These are phyloP conservation scores for Harpia harpyja DNA, from an alignment of 2,797 vertebrate genomes.

Conservation along the genomic window DNA sequence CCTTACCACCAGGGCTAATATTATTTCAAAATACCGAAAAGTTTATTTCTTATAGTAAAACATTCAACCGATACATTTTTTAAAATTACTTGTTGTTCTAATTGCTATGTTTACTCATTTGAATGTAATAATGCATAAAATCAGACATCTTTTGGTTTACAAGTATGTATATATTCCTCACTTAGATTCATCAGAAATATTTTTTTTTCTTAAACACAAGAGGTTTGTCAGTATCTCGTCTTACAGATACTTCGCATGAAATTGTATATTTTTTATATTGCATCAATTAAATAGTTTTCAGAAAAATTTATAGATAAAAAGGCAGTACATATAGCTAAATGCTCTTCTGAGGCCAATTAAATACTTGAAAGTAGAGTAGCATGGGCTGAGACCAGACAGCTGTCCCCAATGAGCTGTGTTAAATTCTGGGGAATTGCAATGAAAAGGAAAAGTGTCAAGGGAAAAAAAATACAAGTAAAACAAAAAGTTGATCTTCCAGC, in stretches of 20 bases:
- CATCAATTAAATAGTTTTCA: not conserved
- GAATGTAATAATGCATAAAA: not conserved
- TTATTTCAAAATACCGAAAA: not conserved
- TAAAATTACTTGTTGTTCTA: not conserved
- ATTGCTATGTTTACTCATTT: not conserved
- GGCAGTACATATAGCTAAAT: not conserved
- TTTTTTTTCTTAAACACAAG: constrained; percentile 24
- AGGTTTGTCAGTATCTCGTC: not conserved
- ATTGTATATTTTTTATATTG: not conserved
- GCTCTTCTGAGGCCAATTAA: constrained; percentile 43
- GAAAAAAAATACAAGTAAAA: not conserved
- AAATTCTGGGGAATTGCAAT: not conserved
- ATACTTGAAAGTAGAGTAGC: not conserved
- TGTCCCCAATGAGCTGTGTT: not conserved
- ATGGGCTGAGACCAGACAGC: not conserved
- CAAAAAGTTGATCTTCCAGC: not conserved
- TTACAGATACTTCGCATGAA: not conserved
- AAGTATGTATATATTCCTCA: not conserved
- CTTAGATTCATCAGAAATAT: not conserved
- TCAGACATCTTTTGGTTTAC: not conserved
- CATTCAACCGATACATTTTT: not conserved
- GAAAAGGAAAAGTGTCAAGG: not conserved
- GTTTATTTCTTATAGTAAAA: not conserved
- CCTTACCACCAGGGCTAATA: not conserved
- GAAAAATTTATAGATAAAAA: not conserved